Percentiles rank a stretch among this genome's conserved stretches.
Evolutionary conservation across 2,113 vertebrate species (phyloP).

Genomic region (Taxidea taxus): DNA sequence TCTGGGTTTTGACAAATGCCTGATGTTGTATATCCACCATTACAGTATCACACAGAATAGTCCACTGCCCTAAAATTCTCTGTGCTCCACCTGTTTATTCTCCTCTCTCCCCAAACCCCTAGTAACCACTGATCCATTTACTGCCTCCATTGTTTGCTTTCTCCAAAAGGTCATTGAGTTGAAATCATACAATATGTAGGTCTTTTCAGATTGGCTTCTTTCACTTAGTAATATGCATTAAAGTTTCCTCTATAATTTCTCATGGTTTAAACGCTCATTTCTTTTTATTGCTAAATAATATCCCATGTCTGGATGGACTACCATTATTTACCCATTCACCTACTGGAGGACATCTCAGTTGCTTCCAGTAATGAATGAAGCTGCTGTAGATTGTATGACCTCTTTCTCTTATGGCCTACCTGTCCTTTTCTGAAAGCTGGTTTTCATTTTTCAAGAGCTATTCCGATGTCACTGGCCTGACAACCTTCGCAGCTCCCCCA

Average conservation of each 20-base stretch:
- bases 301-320: not conserved
- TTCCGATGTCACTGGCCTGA: not conserved
- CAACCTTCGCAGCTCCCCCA: rapidly evolving
- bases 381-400: not conserved
- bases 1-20: not conserved
- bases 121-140: not conserved
- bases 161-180: not conserved
- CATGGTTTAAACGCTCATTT: not conserved
- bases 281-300: not conserved
- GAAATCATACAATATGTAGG: not conserved
- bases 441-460: not conserved
- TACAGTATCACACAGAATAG: not conserved
- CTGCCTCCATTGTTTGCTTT: not conserved
- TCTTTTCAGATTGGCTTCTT: not conserved
- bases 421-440: not conserved
- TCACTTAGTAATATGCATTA: not conserved
- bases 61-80: not conserved
- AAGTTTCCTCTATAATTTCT: not conserved
- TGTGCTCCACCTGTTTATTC: not conserved
- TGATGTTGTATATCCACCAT: not conserved
- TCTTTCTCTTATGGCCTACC: not conserved
- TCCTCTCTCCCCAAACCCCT: not conserved
- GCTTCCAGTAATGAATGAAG: not conserved
- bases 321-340: not conserved
- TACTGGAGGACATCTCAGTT: not conserved